These are phyloP conservation scores for Eulacestoma nigropectus DNA, from an alignment of 2,113 vertebrate genomes.

Conservation along the genomic window DNA sequence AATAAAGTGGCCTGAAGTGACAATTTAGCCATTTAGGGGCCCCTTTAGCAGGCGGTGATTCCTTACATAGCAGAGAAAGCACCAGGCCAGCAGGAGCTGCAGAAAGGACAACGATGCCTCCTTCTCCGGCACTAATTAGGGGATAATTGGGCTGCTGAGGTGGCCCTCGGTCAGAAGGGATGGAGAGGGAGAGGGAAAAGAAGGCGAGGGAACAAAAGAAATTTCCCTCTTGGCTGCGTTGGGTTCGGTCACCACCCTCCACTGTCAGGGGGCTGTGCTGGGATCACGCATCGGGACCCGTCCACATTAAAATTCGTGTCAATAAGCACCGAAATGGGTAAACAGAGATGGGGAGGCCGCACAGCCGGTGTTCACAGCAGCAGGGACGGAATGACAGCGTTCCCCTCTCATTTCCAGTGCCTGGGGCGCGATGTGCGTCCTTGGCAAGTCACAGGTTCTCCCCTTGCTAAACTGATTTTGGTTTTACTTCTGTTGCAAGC, in stretches of 20 bases:
- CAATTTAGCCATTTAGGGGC: neutral
- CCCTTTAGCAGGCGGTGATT: neutral
- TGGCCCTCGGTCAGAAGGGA: neutral
- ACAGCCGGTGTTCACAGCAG: neutral
- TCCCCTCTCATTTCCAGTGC: neutral
- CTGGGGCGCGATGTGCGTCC: neutral
- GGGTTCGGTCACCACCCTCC: neutral
- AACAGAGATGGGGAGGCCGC: neutral
- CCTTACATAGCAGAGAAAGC: neutral
- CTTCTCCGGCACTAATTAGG: neutral
- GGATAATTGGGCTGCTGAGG: neutral
- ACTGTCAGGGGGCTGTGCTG: neutral
- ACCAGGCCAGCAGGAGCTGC: neutral
- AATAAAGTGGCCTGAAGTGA: neutral
- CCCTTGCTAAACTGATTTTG: neutral
- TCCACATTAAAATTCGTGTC: rapidly evolving
- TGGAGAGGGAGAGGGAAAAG: neutral
- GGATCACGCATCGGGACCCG: neutral
- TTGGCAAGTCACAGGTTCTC: neutral
- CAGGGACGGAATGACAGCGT: neutral
- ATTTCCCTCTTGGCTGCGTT: neutral
- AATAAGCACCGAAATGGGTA: neutral
- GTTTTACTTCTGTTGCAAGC: neutral
- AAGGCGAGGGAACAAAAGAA: neutral
- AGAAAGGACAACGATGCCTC: neutral